These are phyloP conservation scores for Acipenser transmontanus DNA, from an alignment of 2,797 vertebrate genomes.

Conservation along the genomic window DNA sequence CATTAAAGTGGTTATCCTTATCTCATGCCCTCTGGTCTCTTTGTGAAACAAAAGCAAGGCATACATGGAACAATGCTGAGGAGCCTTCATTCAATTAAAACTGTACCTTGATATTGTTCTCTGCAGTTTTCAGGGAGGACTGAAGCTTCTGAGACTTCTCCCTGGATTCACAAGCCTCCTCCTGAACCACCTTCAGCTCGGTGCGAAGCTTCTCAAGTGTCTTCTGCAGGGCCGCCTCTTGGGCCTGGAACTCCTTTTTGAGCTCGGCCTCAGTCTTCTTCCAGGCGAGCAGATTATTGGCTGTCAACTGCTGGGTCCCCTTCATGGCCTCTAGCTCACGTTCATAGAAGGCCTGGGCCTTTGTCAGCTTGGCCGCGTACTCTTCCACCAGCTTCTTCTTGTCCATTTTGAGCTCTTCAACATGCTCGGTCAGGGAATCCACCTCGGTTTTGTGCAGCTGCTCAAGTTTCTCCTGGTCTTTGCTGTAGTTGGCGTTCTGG, in stretches of 20 bases:
- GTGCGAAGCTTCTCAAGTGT: conserved; percentile 83
- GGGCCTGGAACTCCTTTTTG: conserved; percentile 85
- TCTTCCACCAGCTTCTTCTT: conserved; percentile 88
- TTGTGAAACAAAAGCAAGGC: too few species aligned
- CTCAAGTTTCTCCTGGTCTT: conserved; percentile 84
- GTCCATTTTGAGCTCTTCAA: conserved; percentile 83
- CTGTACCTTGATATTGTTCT: conserved; percentile 77
- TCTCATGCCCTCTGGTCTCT: too few species aligned
- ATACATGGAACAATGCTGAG: too few species aligned
- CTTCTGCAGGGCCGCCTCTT: conserved; percentile 86
- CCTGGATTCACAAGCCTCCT: conserved; percentile 78
- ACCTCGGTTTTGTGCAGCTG: conserved; percentile 79
- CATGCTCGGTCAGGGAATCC: conserved; percentile 74
- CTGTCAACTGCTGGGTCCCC: conserved; percentile 89
- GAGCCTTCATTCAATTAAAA: too few species aligned
- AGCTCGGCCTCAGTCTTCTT: conserved; percentile 91
- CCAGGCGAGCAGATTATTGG: conserved; percentile 86
- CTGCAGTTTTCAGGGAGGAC: conserved; percentile 62
- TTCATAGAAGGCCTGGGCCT: conserved; percentile 92
- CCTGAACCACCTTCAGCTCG: conserved; percentile 82
- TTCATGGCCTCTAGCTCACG: conserved; percentile 93
- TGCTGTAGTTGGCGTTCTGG: conserved; percentile 79
- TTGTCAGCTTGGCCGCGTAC: conserved; percentile 87
- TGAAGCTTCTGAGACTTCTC: conserved; percentile 90
- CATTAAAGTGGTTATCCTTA: too few species aligned